phyloP scores from a whole-genome alignment of 64 coral and sea anemone species.

The Orbicella faveolata region DNA sequence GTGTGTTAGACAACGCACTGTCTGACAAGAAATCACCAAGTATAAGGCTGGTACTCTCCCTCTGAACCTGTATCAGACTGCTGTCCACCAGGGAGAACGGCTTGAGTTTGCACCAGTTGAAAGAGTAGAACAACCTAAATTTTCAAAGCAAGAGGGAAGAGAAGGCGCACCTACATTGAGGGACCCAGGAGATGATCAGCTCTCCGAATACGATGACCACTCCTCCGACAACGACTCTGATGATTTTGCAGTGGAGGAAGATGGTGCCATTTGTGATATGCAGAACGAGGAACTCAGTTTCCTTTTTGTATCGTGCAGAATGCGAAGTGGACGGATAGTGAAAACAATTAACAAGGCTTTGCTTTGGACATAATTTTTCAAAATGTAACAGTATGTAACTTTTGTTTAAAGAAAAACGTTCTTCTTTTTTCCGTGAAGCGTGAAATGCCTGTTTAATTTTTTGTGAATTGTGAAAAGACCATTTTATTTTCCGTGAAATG shows the following conservation, averaged over 20 bases:
- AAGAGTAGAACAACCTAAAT: background rate
- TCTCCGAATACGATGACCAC: slow-evolving; percentile 22
- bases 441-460: background rate
- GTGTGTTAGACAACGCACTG: slow-evolving; percentile 36
- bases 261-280: background rate
- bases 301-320: slow-evolving; percentile 23
- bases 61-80: slow-evolving; percentile 49
- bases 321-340: background rate
- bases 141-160: background rate
- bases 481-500: background rate
- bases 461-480: background rate
- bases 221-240: slow-evolving; percentile 2
- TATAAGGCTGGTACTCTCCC: slow-evolving; percentile 31
- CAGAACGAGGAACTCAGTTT: slow-evolving; percentile 4
- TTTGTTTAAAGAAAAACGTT: background rate
- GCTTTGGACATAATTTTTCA: background rate
- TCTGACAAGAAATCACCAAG: slow-evolving; percentile 40
- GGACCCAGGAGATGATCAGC: slow-evolving; percentile 13
- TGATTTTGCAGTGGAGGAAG: slow-evolving; percentile 5
- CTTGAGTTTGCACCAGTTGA: background rate
- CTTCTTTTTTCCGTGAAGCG: background rate
- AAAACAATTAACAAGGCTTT: background rate
- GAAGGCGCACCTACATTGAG: background rate
- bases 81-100: slow-evolving; percentile 23
- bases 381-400: background rate